A percentile compares a stretch with the other conserved stretches of the same genome.
These are phyloP conservation scores for Hyperoplus lanceolatus DNA, from an alignment of 2,797 vertebrate species.

Conservation along the genomic window DNA sequence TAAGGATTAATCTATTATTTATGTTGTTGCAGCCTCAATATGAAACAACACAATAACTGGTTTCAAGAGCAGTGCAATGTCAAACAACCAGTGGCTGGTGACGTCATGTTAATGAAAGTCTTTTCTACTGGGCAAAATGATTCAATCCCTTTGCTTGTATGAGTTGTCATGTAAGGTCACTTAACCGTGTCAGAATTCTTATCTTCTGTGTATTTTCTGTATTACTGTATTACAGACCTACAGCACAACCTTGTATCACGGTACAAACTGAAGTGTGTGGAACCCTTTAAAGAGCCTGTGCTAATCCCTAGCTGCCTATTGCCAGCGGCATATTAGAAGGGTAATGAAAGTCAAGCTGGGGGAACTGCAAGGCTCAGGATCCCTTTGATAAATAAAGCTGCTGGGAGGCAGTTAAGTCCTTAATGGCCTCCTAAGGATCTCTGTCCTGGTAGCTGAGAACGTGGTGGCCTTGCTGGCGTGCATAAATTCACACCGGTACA, in stretches of 20 bases:
- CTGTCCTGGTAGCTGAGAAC: slow-evolving; percentile 61
- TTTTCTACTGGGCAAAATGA: background rate
- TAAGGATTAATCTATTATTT: background rate
- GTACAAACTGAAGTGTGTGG: slow-evolving; percentile 53
- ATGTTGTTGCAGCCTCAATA: too few species aligned
- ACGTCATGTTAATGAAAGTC: background rate
- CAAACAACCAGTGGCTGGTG: too few species aligned
- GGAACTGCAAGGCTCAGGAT: slow-evolving; percentile 65
- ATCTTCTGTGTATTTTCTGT: slow-evolving; percentile 19
- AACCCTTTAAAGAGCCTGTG: slow-evolving; percentile 55
- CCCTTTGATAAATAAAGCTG: slow-evolving; percentile 79
- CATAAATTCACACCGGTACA: slow-evolving; percentile 36
- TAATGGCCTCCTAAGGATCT: slow-evolving; percentile 70
- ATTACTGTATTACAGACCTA: slow-evolving; percentile 38
- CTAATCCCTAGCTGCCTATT: slow-evolving; percentile 69
- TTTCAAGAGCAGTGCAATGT: background rate
- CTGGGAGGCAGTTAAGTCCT: slow-evolving; percentile 70
- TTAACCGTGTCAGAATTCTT: slow-evolving; percentile 21
- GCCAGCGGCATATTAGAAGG: slow-evolving; percentile 68
- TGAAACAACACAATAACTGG: background rate
- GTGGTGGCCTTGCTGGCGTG: slow-evolving; percentile 46
- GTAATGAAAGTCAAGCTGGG: slow-evolving; percentile 76
- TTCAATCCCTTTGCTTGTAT: slow-evolving; percentile 11
- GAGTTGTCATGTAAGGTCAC: slow-evolving; percentile 19
- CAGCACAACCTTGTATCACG: slow-evolving; percentile 43